These are phyloP conservation scores for Entomyzon cyanotis DNA, from an alignment of 2,113 vertebrate genomes.

Conservation along the genomic window DNA sequence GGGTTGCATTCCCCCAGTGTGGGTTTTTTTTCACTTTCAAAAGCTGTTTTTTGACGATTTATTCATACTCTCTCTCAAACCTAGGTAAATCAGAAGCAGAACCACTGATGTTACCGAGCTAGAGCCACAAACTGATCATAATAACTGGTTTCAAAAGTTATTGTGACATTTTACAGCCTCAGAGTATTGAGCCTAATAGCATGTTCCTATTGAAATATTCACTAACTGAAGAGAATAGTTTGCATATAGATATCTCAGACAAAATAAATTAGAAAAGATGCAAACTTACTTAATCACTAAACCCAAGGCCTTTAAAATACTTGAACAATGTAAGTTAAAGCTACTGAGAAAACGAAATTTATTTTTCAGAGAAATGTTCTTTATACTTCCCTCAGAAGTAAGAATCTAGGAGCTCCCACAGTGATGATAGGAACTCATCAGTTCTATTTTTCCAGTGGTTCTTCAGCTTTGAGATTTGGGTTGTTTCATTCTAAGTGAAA, in stretches of 20 bases:
- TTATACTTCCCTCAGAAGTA: not conserved
- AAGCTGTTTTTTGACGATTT: not conserved
- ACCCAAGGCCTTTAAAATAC: not conserved
- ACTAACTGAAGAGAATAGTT: not conserved
- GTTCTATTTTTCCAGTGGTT: not conserved
- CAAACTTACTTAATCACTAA: not conserved
- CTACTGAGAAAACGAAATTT: not conserved
- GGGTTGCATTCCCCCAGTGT: not conserved
- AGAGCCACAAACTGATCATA: not conserved
- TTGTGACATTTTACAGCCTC: not conserved
- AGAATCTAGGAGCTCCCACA: not conserved
- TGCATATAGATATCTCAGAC: not conserved
- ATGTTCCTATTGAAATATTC: not conserved
- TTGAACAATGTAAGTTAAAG: not conserved
- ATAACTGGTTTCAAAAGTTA: not conserved
- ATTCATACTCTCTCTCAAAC: not conserved
- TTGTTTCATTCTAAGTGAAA: not conserved
- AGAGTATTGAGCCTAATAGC: not conserved
- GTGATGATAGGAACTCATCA: not conserved
- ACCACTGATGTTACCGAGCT: not conserved
- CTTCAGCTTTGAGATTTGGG: not conserved
- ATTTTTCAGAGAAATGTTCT: not conserved
- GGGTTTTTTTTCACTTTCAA: not conserved
- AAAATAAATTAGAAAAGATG: not conserved
- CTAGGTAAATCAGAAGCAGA: not conserved